Percentiles rank a stretch among this genome's conserved stretches.
Evolutionary conservation across 2,113 vertebrate species (phyloP).

Genomic region (Siniperca knerii): DNA sequence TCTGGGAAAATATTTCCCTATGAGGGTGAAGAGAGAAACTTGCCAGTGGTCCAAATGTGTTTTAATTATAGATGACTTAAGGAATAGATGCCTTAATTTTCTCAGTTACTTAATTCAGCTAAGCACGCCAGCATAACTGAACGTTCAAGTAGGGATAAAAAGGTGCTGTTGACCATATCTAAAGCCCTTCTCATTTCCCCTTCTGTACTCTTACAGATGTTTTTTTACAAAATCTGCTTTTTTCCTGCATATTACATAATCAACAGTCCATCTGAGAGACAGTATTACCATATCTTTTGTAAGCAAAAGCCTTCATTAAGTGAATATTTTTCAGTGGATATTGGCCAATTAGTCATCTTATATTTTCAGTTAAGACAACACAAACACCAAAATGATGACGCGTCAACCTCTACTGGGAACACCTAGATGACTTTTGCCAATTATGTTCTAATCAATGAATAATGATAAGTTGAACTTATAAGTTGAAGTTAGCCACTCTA

Average conservation of each 20-base stretch:
- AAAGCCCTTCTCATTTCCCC: slow-evolving; percentile 8
- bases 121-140: not conserved
- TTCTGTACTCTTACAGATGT: not conserved
- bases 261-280: slow-evolving; percentile 7
- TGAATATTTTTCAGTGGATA: not conserved
- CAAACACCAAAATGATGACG: not conserved
- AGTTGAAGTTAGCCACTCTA: not conserved
- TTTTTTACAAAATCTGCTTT: not conserved
- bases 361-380: not conserved
- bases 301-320: not conserved
- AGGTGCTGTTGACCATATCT: slow-evolving; percentile 9
- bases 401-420: not conserved
- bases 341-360: slow-evolving; percentile 3
- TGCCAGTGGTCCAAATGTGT: slow-evolving; percentile 44
- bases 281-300: slow-evolving; percentile 2
- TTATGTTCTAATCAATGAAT: not conserved
- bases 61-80: slow-evolving; percentile 69
- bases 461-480: not conserved
- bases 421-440: not conserved
- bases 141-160: slow-evolving; percentile 12
- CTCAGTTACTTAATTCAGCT: slow-evolving; percentile 40
- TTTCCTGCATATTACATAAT: not conserved
- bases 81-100: slow-evolving; percentile 45
- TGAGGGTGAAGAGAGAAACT: slow-evolving; percentile 5
- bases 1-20: slow-evolving; percentile 17